Conservation (phyloP, 1,140 invertebrate genomes). For the Aphelenchoides besseyi region DNA sequence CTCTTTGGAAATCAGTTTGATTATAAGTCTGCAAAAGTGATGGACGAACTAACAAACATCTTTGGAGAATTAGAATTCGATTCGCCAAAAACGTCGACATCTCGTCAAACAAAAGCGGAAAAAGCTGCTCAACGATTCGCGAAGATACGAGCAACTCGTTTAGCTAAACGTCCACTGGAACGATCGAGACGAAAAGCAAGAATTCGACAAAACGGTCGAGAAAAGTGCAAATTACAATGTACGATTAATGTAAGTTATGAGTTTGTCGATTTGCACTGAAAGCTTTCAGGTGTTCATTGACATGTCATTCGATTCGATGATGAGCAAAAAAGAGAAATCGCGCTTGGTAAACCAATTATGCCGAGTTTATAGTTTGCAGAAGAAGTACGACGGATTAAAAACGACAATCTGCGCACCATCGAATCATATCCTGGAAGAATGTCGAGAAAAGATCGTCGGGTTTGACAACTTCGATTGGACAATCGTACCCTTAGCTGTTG, state of each 20-base stretch:
- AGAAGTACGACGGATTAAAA: conserved; percentile 25
- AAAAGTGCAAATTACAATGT: neutral
- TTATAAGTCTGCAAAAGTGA: neutral
- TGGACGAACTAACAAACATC: neutral
- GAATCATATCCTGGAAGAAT: conserved; percentile 22
- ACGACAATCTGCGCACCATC: conserved; percentile 20
- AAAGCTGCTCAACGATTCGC: neutral
- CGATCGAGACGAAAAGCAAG: neutral
- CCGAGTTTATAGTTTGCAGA: conserved; percentile 30
- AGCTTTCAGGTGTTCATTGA: conserved; percentile 26
- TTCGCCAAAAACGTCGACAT: neutral
- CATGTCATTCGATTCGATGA: conserved; percentile 22
- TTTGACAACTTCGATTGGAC: conserved; percentile 23
- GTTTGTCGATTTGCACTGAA: neutral
- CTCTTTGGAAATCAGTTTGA: neutral
- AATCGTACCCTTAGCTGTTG: neutral
- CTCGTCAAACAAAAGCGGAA: neutral
- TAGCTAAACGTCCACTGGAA: conserved; percentile 8
- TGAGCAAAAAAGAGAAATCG: conserved; percentile 22
- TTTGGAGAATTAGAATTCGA: neutral
- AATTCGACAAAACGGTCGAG: neutral
- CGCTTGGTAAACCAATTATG: conserved; percentile 21
- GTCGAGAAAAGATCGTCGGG: conserved; percentile 6
- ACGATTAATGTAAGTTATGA: conserved; percentile 8
- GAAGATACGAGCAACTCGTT: conserved; percentile 7